Percentiles rank a stretch among this genome's conserved stretches.
These are phyloP conservation scores for Balaeniceps rex DNA, from an alignment of 2,113 vertebrate genomes.

Conservation along the genomic window DNA sequence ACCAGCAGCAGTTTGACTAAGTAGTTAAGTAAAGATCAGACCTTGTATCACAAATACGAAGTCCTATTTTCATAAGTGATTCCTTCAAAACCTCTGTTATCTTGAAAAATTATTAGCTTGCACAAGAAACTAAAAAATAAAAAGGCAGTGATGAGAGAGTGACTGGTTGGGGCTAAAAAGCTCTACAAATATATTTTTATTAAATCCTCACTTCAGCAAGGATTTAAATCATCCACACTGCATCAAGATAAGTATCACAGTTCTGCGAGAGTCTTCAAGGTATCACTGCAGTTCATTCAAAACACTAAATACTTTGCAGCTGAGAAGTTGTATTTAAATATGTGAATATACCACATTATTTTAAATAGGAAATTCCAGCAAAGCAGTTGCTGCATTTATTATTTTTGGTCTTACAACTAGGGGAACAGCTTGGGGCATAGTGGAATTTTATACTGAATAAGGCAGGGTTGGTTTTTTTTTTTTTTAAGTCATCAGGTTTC, in stretches of 20 bases:
- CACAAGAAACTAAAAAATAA: neutral
- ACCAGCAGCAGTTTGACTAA: neutral
- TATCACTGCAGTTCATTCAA: neutral
- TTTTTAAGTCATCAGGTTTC: neutral
- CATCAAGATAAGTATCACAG: neutral
- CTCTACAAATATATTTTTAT: neutral
- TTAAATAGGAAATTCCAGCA: conserved; percentile 62
- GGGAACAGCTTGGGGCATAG: neutral
- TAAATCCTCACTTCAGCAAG: neutral
- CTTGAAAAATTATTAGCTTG: neutral
- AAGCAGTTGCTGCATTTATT: conserved; percentile 19
- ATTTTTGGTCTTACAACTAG: neutral
- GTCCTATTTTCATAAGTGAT: neutral
- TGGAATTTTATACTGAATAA: conserved; percentile 15
- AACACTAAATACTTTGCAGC: neutral
- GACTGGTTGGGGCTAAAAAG: neutral
- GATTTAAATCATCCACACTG: neutral
- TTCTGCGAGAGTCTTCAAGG: neutral
- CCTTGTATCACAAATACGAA: neutral
- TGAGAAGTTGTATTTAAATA: neutral
- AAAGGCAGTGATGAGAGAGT: neutral
- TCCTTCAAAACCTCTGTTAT: neutral
- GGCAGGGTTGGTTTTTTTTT: neutral
- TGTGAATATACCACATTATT: conserved; percentile 32
- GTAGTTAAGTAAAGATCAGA: neutral